These are phyloP conservation scores for Lordiphosa clarofinis DNA, from an alignment of 1,140 invertebrate genomes.

Conservation along the genomic window DNA sequence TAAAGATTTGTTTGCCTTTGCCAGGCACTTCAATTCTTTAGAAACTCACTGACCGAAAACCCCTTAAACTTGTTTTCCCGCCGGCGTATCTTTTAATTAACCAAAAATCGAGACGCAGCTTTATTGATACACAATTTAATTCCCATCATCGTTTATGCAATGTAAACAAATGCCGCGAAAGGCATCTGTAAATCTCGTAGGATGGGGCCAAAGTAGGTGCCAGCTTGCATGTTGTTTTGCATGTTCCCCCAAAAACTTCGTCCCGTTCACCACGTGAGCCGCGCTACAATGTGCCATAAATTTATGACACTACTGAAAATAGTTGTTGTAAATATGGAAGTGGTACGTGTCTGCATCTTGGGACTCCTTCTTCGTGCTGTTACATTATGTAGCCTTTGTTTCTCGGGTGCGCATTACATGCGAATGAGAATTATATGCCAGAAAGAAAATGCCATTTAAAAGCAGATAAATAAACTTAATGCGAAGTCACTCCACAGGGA, in stretches of 20 bases:
- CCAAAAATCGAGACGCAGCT: conserved; percentile 23
- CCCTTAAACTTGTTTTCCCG: neutral
- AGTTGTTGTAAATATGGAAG: conserved; percentile 28
- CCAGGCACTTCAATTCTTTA: conserved; percentile 40
- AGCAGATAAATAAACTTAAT: conserved; percentile 74
- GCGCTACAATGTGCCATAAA: conserved; percentile 70
- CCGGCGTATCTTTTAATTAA: conserved; percentile 51
- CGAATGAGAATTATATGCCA: conserved; percentile 63
- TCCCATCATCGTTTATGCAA: conserved; percentile 8
- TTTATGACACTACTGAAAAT: conserved; percentile 76
- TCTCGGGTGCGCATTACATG: conserved; percentile 66
- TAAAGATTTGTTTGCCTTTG: conserved; percentile 52
- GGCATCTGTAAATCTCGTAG: conserved; percentile 40
- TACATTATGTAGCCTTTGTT: conserved; percentile 75
- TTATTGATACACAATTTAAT: conserved; percentile 13
- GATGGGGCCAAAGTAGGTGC: conserved; percentile 50
- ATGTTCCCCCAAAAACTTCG: conserved; percentile 34
- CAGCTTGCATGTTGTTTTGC: conserved; percentile 66
- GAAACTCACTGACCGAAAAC: conserved; percentile 35
- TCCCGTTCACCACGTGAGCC: conserved; percentile 6
- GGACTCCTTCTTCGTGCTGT: conserved; percentile 21
- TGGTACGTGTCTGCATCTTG: conserved; percentile 1
- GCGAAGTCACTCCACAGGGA: conserved; percentile 42
- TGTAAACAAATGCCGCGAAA: conserved; percentile 1
- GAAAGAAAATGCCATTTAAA: conserved; percentile 73